Evolutionary conservation across 2,797 vertebrate genomes (phyloP).

Genomic region (Melanogrammus aeglefinus): DNA sequence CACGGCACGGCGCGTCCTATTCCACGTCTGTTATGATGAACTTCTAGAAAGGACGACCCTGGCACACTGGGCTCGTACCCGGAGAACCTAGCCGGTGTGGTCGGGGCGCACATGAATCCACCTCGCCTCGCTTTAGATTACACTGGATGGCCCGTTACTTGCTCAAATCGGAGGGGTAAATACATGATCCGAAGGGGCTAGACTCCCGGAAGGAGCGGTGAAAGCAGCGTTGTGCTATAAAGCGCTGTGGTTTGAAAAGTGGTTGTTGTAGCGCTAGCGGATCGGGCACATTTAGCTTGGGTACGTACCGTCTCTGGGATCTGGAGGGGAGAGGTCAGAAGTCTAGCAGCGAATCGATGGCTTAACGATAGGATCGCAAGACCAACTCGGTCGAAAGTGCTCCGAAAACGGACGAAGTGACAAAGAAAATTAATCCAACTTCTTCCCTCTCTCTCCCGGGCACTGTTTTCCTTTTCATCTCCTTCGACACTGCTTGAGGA

Average conservation of each 20-base stretch:
- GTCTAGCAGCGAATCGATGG: background rate
- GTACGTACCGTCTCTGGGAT: background rate
- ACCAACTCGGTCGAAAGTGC: background rate
- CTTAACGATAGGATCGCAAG: too few species aligned
- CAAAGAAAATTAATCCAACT: constrained; percentile 48
- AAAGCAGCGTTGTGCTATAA: too few species aligned
- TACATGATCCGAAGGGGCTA: too few species aligned
- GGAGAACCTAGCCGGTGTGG: too few species aligned
- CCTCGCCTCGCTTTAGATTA: too few species aligned
- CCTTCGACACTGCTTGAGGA: constrained; percentile 46
- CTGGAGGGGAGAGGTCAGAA: background rate
- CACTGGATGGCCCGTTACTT: too few species aligned
- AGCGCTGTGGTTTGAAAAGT: background rate
- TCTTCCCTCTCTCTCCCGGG: constrained; percentile 42
- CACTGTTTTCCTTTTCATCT: constrained; percentile 54
- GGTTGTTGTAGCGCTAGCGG: background rate
- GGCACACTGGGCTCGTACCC: background rate
- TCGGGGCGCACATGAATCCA: too few species aligned
- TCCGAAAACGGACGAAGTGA: background rate
- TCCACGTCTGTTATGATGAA: constrained; percentile 6
- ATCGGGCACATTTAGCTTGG: background rate
- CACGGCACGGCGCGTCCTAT: background rate
- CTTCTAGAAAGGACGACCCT: background rate
- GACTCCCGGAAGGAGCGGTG: too few species aligned
- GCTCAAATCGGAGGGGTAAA: too few species aligned